These are phyloP conservation scores for Otolemur garnettii DNA, from an alignment of 2,113 vertebrate genomes.

Conservation along the genomic window DNA sequence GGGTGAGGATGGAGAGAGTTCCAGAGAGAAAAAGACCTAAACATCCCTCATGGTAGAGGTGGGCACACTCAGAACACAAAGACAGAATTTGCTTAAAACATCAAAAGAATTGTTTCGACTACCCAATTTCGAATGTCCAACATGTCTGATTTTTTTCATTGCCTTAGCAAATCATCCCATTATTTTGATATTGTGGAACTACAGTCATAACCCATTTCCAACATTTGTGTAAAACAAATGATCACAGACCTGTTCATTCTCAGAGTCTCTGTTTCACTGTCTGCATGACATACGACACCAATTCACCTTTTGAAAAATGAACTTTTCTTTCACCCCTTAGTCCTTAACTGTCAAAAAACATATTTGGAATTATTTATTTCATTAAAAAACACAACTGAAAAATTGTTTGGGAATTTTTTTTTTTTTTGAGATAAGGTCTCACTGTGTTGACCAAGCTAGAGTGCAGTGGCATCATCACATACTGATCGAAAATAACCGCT, in stretches of 20 bases:
- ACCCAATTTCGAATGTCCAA: neutral
- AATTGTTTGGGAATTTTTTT: neutral
- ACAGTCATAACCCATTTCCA: neutral
- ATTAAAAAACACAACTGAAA: constrained; percentile 31
- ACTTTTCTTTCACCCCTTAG: neutral
- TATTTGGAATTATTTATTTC: constrained; percentile 24
- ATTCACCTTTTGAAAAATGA: neutral
- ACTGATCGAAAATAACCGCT: neutral
- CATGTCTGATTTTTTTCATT: neutral
- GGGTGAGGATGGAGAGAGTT: neutral
- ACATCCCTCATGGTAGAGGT: neutral
- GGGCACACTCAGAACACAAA: neutral
- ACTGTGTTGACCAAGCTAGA: too few species aligned
- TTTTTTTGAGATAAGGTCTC: too few species aligned
- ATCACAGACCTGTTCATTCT: neutral
- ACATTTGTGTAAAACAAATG: constrained; percentile 5
- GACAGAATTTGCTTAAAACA: neutral
- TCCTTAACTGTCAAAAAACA: constrained; percentile 12
- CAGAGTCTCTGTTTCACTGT: neutral
- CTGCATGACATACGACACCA: neutral
- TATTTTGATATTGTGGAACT: neutral
- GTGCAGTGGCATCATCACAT: too few species aligned
- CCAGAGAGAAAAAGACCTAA: neutral
- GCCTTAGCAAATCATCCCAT: neutral
- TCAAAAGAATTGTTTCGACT: neutral